Percentiles rank a stretch among this genome's conserved stretches.
Evolutionary conservation across 2,797 vertebrate species (phyloP).

Genomic region (Helicolenus hilgendorfi): DNA sequence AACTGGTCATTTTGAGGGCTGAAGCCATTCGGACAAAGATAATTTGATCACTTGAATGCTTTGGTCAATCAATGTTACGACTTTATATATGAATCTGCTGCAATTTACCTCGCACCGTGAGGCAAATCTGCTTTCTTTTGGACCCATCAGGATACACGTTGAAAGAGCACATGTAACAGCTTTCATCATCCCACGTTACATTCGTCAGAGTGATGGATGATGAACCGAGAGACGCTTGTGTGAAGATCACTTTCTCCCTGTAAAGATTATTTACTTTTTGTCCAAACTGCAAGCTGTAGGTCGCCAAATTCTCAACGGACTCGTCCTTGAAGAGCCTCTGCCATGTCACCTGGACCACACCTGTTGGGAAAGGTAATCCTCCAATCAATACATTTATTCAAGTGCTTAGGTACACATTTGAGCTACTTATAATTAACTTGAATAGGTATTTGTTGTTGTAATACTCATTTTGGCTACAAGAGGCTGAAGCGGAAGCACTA

Average conservation of each 20-base stretch:
- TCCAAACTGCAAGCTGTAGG: conserved; percentile 74
- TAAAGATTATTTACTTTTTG: conserved; percentile 48
- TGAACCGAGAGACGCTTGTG: conserved; percentile 48
- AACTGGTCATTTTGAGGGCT: neutral
- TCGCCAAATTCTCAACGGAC: conserved; percentile 62
- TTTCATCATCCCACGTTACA: conserved; percentile 78
- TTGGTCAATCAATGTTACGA: neutral
- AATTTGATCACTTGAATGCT: neutral
- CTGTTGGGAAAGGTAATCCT: conserved; percentile 1
- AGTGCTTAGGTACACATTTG: neutral
- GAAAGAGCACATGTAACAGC: conserved; percentile 85
- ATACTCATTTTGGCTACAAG: neutral
- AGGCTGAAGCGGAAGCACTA: too few species aligned
- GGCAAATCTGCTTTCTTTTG: conserved; percentile 61
- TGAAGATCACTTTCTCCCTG: conserved; percentile 61
- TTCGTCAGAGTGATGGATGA: conserved; percentile 77
- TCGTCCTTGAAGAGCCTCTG: conserved; percentile 47
- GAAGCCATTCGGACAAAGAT: neutral
- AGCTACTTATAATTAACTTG: too few species aligned
- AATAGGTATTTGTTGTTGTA: neutral
- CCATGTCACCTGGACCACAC: conserved; percentile 86
- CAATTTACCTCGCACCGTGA: conserved; percentile 80
- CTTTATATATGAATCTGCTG: neutral
- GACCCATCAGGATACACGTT: conserved; percentile 80
- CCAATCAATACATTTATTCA: neutral